phyloP scores from a whole-genome alignment of 2,797 vertebrate genomes.

The Melanotaenia trifasciata region DNA sequence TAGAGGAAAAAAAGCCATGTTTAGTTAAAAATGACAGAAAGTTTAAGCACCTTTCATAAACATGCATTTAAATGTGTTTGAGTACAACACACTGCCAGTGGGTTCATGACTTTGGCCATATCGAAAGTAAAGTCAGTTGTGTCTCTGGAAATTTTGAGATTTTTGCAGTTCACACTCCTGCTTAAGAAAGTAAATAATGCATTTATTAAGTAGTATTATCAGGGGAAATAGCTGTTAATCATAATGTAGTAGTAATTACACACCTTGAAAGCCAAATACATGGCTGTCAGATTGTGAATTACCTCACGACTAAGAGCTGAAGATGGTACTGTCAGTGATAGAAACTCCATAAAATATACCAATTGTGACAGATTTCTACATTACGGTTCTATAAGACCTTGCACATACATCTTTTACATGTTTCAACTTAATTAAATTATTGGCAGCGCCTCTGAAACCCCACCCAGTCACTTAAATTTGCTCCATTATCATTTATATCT shows the following conservation, averaged over 20 bases:
- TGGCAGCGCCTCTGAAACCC: slow-evolving; percentile 10
- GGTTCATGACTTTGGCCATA: not conserved
- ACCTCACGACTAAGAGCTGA: slow-evolving; percentile 23
- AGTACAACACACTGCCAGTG: not conserved
- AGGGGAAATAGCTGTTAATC: slow-evolving; percentile 31
- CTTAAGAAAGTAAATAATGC: not conserved
- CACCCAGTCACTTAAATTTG: slow-evolving; percentile 10
- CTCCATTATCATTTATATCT: not conserved
- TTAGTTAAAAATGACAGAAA: not conserved
- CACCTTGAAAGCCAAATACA: slow-evolving; percentile 32
- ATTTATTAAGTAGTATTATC: not conserved
- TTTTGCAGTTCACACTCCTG: not conserved
- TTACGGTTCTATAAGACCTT: not conserved
- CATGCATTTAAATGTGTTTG: not conserved
- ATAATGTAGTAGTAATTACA: slow-evolving; percentile 24
- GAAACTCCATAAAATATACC: not conserved
- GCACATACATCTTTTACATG: slow-evolving; percentile 13
- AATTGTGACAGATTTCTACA: slow-evolving; percentile 12
- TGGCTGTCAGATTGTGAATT: slow-evolving; percentile 14
- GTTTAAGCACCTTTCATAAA: not conserved
- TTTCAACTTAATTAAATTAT: slow-evolving; percentile 14
- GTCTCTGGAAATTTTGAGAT: not conserved
- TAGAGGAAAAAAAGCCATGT: not conserved
- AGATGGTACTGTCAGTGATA: slow-evolving; percentile 10
- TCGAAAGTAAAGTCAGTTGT: not conserved